phyloP scores from a whole-genome alignment of 2,113 vertebrate genomes.

The Parotia lawesii region DNA sequence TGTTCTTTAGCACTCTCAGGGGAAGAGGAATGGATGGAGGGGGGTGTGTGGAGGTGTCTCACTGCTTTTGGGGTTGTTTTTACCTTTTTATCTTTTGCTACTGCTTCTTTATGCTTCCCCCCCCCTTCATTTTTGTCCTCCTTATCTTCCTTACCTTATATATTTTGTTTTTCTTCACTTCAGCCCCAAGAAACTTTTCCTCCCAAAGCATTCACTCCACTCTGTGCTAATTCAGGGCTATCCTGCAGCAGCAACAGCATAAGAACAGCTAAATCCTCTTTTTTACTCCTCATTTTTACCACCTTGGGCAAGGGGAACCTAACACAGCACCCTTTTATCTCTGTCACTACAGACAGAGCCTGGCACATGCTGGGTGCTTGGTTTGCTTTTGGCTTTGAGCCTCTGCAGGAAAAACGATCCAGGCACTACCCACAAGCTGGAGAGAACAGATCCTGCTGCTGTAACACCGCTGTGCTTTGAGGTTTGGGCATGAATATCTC shows the following conservation, averaged over 20 bases:
- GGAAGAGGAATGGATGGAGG: neutral
- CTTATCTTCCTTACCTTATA: neutral
- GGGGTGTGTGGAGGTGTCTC: neutral
- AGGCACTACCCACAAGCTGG: accelerated
- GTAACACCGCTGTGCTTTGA: neutral
- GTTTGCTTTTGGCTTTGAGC: neutral
- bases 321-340: neutral
- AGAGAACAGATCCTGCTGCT: neutral
- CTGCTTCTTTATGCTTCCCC: neutral
- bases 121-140: neutral
- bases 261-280: neutral
- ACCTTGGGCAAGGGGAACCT: neutral
- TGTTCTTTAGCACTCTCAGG: neutral
- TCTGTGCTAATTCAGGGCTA: neutral
- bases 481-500: accelerated
- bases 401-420: neutral
- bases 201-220: neutral
- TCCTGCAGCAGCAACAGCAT: neutral
- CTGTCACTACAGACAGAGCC: neutral
- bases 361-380: neutral
- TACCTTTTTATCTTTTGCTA: neutral
- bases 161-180: neutral
- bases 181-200: neutral
- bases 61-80: neutral
- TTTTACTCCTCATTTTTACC: neutral